Base-by-base conservation (phyloP, 2,888 invertebrate genomes). In the Meganola albula region DNA sequence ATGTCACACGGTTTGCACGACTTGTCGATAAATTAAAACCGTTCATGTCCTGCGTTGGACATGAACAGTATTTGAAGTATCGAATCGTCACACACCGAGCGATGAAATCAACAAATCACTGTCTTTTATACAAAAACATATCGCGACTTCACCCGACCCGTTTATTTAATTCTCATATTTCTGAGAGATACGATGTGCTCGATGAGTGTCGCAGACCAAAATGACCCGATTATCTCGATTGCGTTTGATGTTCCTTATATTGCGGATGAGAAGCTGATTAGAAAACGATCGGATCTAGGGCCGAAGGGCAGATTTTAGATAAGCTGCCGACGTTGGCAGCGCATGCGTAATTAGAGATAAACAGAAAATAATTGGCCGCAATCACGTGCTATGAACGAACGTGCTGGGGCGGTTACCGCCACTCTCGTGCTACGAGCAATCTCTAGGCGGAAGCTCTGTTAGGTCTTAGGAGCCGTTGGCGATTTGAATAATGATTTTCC, bases 281-380 rank as follows among this genome's bases (percentile, higher is more conserved):
- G 74, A 62, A 67, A 62, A 62, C 67, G 83, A 84, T 84, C 68
- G 67, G 61, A 83, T 83, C 83, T 76, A 53, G 55, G 85, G 82
- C 73, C 82, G 80, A 74, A 84, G 84, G 85, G 82, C 72, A 85
- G 84, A 85, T 85, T 50, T 25, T 38, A 60, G 85, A 85, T 85
- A 84, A 84, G 67, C 62, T 61, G 61, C 50, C 70, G 66, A 77
- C 77, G 80, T 77, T 73, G 74, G 80, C 82, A 75, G 79, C 74
- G 83, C 72, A 82, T 83, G 77, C 80, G 80, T 84, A 85, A 85
- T 85, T 84, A 85, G 84, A 83, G 83, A 83, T 83, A 83, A 83
- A 83, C 83, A 80, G 78, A 83, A 85, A 83, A 83, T 85, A 85
- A 85, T 85, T 85, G 85, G 85, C 80, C 72, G 64, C 77, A 78